Base-by-base conservation (phyloP, 2,888 invertebrate species). In the Eupithecia exiguata region DNA sequence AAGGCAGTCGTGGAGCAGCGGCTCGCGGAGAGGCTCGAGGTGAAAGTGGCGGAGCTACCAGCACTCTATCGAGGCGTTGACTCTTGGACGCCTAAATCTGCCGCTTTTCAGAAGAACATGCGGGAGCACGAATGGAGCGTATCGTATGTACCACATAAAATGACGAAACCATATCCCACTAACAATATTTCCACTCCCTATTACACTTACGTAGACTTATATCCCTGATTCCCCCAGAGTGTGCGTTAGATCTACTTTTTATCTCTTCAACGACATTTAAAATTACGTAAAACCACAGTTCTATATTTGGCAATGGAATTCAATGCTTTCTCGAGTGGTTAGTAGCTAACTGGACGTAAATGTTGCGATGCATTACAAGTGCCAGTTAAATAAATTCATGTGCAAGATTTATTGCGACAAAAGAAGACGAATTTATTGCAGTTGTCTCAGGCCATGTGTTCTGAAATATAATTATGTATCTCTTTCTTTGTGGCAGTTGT, bases 11-110 rank as follows among this genome's bases (percentile, higher is more conserved):
- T 93, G 75, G 94, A 94, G 78, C 93, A 93, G 86, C 86, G 94
- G 80, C 94, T 91, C 83, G 95, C 91, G 68, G 92, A 95, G 81
- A 89, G 93, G 53, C 91, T 94, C 69, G 95, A 95, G 84, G 93
- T 92, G 80, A 95, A 94, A 89, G 94, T 92, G 78, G 93, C 95
- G 67, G 95, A 95, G 86, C 94, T 96, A 89, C 96, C 97, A 71
- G 96, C 96, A 81, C 95, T 97, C 79, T 97, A 97, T 91, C 95
- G 96, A 83, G 96, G 96, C 75, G 95, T 96, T 88, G 94, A 94
- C 83, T 96, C 96, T 84, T 97, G 97, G 97, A 96, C 96, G 87
- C 96, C 97, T 87, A 97, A 97, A 94, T 97, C 95, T 30, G 91
- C 92, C 84, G 91, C 93, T 77, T 95, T 95, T 89, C 94, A 94